phyloP scores from a whole-genome alignment of 2,113 vertebrate genomes.

The Proterorhinus semilunaris region DNA sequence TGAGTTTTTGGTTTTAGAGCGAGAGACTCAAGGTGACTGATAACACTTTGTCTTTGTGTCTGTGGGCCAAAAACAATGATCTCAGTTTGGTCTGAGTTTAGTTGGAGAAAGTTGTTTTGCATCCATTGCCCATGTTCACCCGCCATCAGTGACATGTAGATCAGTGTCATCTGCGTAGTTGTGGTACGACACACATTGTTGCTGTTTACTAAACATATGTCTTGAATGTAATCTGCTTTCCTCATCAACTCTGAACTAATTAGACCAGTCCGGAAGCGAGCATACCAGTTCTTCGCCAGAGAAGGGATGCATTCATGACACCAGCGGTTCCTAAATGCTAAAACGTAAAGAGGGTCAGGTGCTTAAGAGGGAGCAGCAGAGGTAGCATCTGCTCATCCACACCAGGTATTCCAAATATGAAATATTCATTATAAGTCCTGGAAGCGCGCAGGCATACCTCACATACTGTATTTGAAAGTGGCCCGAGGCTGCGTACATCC shows the following conservation, averaged over 20 bases:
- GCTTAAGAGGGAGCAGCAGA: slow-evolving; percentile 50
- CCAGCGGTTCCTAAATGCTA: slow-evolving; percentile 42
- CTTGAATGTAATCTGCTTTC: slow-evolving; percentile 8
- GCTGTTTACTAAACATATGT: no score
- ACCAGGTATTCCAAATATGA: slow-evolving; percentile 58
- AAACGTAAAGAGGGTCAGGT: slow-evolving; percentile 52
- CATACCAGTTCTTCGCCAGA: background rate
- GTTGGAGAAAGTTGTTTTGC: no score
- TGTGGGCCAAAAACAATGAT: no score
- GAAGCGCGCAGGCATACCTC: slow-evolving; percentile 27
- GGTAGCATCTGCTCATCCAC: slow-evolving; percentile 62
- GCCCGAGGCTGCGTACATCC: slow-evolving; percentile 37
- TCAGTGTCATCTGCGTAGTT: no score
- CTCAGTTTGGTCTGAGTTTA: no score
- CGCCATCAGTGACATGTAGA: no score
- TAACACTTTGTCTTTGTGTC: no score
- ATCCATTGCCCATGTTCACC: no score
- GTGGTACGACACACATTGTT: no score
- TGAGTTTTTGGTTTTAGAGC: no score
- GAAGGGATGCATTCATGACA: background rate
- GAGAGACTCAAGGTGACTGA: no score
- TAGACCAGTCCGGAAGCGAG: slow-evolving; percentile 18
- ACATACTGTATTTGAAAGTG: slow-evolving; percentile 31
- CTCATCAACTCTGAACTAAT: slow-evolving; percentile 15
- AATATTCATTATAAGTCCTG: slow-evolving; percentile 64